Percentiles rank a stretch among this genome's conserved stretches.
phyloP scores from a whole-genome alignment of 1,140 invertebrate species.

The Tetramorium parvispinum region DNA sequence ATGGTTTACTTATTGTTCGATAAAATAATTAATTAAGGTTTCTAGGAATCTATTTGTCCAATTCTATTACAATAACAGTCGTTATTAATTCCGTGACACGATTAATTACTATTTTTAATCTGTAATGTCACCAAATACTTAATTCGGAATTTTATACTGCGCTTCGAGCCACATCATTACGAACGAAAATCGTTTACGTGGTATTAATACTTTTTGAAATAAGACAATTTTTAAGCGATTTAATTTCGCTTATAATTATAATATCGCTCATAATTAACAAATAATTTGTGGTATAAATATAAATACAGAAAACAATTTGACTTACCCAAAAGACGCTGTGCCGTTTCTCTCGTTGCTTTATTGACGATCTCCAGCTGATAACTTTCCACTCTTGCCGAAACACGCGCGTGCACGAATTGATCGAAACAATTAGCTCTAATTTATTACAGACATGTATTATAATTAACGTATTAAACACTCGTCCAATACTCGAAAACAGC shows the following conservation, averaged over 20 bases:
- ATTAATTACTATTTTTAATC: neutral
- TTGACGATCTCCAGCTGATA: neutral
- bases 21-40: slow-evolving; percentile 3
- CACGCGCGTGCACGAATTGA: neutral
- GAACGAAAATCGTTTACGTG: neutral
- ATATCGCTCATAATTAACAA: neutral
- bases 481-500: neutral
- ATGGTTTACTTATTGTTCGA: neutral
- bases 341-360: neutral
- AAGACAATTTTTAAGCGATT: neutral
- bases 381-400: neutral
- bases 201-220: neutral
- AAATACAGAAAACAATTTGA: neutral
- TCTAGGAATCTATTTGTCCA: neutral
- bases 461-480: slow-evolving; percentile 8
- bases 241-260: neutral
- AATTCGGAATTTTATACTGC: neutral
- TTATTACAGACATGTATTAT: neutral
- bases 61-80: neutral
- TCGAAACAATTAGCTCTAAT: neutral
- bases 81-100: neutral
- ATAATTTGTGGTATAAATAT: neutral
- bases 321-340: neutral
- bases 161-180: neutral
- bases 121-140: neutral